Conservation (phyloP, 2,888 invertebrate species). For the Cotesia congregata region DNA sequence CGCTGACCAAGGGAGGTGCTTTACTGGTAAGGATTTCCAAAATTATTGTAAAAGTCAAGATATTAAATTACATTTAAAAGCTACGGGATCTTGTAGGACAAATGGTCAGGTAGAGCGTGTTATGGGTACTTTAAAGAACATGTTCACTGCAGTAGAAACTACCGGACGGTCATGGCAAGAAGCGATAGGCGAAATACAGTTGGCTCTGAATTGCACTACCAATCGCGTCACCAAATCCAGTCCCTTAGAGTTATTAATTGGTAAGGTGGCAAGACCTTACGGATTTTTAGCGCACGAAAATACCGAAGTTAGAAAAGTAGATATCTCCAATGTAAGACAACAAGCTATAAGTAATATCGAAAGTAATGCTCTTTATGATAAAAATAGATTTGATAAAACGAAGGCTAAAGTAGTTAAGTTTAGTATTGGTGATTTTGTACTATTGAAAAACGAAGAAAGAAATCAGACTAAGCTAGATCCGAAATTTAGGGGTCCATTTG, state of each 20-base stretch:
- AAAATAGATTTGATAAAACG: slow-evolving; percentile 11
- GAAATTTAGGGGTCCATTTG: neutral
- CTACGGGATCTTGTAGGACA: slow-evolving; percentile 52
- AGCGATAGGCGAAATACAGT: slow-evolving; percentile 52
- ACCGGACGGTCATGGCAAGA: slow-evolving; percentile 53
- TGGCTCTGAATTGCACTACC: slow-evolving; percentile 54
- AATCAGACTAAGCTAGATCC: slow-evolving; percentile 13
- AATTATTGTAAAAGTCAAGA: slow-evolving; percentile 43
- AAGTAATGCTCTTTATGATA: slow-evolving; percentile 1
- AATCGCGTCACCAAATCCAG: slow-evolving; percentile 52
- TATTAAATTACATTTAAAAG: slow-evolving; percentile 50
- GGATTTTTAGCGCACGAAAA: neutral
- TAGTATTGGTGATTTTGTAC: neutral
- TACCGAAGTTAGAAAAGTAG: neutral
- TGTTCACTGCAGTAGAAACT: slow-evolving; percentile 53
- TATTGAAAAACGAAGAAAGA: slow-evolving; percentile 10
- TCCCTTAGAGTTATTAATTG: slow-evolving; percentile 56
- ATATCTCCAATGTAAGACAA: slow-evolving; percentile 10
- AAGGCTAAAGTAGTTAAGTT: slow-evolving; percentile 9
- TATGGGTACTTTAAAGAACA: slow-evolving; percentile 50
- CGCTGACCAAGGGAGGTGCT: slow-evolving; percentile 42
- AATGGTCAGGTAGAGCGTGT: slow-evolving; percentile 56
- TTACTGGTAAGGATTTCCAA: slow-evolving; percentile 43
- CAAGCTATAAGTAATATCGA: neutral
- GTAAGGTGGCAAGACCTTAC: slow-evolving; percentile 38